Evolutionary conservation across 2,888 invertebrate genomes (phyloP).

Genomic region (Erebia epiphron): DNA sequence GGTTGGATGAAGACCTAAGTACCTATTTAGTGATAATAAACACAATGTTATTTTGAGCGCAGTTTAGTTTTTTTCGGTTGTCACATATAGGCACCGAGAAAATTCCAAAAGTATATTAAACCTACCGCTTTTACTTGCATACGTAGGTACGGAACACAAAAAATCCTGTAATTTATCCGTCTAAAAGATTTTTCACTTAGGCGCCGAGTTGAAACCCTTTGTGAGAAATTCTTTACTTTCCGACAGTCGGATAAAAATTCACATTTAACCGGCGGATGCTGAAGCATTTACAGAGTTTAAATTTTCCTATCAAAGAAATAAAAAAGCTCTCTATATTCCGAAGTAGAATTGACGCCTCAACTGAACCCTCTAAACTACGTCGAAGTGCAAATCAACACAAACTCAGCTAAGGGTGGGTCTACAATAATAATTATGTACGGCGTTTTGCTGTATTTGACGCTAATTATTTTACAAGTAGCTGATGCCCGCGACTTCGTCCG

Average conservation of each 20-base stretch:
- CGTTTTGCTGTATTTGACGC: neutral
- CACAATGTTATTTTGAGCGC: no score
- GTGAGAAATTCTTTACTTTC: constrained; percentile 13
- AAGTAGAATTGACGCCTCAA: constrained; percentile 27
- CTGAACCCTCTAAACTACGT: constrained; percentile 29
- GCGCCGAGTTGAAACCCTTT: constrained; percentile 15
- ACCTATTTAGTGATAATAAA: no score
- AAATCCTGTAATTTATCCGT: constrained; percentile 22
- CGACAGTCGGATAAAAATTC: constrained; percentile 10
- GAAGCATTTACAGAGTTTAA: constrained; percentile 22
- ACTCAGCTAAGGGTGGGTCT: constrained; percentile 26
- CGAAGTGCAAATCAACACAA: constrained; percentile 31
- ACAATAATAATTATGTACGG: no score
- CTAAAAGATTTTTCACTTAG: constrained; percentile 1
- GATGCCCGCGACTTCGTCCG: no score
- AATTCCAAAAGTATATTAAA: no score
- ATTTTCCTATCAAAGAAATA: constrained; percentile 27
- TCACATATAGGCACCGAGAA: no score
- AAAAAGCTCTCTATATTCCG: constrained; percentile 22
- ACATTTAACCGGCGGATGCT: constrained; percentile 15
- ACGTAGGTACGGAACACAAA: neutral
- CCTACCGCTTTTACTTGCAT: neutral
- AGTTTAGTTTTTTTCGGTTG: no score
- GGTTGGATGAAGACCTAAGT: no score
- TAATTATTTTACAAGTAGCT: neutral